phyloP scores from a whole-genome alignment of 2,888 invertebrate species.

The Maniola hyperantus region DNA sequence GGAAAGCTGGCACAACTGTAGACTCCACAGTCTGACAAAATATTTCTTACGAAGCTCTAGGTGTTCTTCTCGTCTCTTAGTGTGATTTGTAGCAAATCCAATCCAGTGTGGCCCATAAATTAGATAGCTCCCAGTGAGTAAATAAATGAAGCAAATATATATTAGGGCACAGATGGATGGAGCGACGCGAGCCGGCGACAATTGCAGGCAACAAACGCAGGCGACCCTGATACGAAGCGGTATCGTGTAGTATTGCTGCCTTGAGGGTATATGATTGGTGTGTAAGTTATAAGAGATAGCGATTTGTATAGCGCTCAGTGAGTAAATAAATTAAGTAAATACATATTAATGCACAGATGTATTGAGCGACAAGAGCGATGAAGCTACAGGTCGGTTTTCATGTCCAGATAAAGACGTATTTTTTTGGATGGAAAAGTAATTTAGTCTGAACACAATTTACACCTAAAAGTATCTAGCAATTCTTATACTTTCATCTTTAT shows the following conservation, averaged over 20 bases:
- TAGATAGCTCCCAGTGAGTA: slow-evolving; percentile 30
- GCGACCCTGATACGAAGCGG: slow-evolving; percentile 49
- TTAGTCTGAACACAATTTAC: no score
- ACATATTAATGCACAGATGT: slow-evolving; percentile 31
- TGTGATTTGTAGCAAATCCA: slow-evolving; percentile 28
- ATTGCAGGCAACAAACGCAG: slow-evolving; percentile 59
- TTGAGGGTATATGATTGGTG: slow-evolving; percentile 48
- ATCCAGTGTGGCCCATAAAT: slow-evolving; percentile 26
- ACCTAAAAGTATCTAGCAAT: no score
- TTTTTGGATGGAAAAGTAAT: no score
- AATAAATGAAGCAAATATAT: slow-evolving; percentile 34
- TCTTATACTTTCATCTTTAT: no score
- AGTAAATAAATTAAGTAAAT: slow-evolving; percentile 34
- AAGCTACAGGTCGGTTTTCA: no score
- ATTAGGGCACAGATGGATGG: slow-evolving; percentile 33
- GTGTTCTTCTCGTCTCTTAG: slow-evolving; percentile 7
- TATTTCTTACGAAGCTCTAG: neutral
- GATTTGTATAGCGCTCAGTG: slow-evolving; percentile 26
- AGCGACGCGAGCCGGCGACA: slow-evolving; percentile 47
- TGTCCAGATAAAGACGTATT: no score
- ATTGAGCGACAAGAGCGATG: slow-evolving; percentile 5
- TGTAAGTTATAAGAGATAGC: slow-evolving; percentile 42
- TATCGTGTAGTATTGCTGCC: slow-evolving; percentile 60
- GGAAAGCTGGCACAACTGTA: no score
- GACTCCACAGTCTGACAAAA: neutral